Conservation (phyloP, 2,797 vertebrate species). For the Chiroxiphia lanceolata region DNA sequence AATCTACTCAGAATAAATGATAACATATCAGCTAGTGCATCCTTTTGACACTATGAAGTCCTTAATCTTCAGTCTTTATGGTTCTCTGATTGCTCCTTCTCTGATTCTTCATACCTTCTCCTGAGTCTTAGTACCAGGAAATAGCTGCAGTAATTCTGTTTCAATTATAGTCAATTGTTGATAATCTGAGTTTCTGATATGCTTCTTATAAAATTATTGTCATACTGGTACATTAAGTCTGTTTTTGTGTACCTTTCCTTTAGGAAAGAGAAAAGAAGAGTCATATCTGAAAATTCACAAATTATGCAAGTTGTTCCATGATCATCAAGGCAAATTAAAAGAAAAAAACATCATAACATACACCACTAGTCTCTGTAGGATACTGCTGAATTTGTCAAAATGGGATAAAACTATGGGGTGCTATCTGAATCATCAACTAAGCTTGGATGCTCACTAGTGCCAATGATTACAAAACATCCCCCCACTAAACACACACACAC, state of each 20-base stretch:
- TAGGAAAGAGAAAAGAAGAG: neutral
- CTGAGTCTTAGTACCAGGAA: neutral
- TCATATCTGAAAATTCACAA: neutral
- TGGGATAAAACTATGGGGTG: neutral
- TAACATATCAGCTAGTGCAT: neutral
- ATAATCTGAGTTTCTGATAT: neutral
- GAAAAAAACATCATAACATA: neutral
- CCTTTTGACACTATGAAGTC: neutral
- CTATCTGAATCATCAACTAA: neutral
- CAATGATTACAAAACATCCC: neutral
- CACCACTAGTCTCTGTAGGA: neutral
- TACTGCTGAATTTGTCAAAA: neutral
- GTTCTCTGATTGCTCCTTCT: neutral
- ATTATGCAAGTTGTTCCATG: neutral
- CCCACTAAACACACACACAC: neutral
- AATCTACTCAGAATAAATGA: neutral
- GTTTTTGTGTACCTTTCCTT: neutral
- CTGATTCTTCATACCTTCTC: neutral
- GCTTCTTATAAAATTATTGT: neutral
- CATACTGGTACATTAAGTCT: neutral
- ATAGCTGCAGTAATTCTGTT: constrained; percentile 13
- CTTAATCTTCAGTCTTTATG: neutral
- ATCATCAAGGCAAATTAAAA: neutral
- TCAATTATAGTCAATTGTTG: neutral
- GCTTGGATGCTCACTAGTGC: neutral